Conservation (phyloP, 2,113 vertebrate species). For the human region GRCh38 chr9:19018001-19018500, state of each 20-base stretch:
- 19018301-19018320: constrained; percentile 32
- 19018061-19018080: not conserved
- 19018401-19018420: not conserved
- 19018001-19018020: too few relatives aligned
- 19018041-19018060: not conserved
- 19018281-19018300: constrained; percentile 3
- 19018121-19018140: not conserved
- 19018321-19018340: not conserved
- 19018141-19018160: not conserved
- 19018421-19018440: not conserved
- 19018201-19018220: not conserved
- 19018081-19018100: not conserved
- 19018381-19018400: not conserved
- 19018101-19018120: not conserved
- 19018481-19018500: not conserved
- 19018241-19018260: not conserved
- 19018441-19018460: not conserved
- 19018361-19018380: not conserved
- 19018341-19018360: not conserved
- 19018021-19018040: too few relatives aligned
- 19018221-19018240: not conserved
- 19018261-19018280: not conserved
- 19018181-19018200: not conserved
- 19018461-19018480: not conserved
- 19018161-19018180: not conserved